Evolutionary conservation across 2,113 vertebrate genomes (phyloP), one percentile per base, ranked within the genome.

Genomic region (Todiramphus chloris): DNA sequence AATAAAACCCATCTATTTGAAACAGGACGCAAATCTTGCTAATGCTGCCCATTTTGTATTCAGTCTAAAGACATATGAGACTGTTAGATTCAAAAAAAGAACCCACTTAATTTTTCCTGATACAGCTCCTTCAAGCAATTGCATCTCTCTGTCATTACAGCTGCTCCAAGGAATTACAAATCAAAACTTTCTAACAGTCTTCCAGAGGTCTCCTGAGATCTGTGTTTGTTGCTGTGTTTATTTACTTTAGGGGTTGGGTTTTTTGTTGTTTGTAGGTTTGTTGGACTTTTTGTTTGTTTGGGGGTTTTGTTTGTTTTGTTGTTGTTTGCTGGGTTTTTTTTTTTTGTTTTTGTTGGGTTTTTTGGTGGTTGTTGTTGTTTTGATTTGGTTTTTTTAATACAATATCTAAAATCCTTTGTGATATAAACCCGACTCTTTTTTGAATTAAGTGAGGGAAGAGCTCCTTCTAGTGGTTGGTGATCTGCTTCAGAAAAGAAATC

Each of bases 401-500:
- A 4, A 19, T 56, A 51, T 39, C 35, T 91, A 0, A 63, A 81
- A 53, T 41, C n/a, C 33, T 60, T 23, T 60, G 5, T 33, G 7
- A 7, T 21, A 2, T 8, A 41, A 55, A 53, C 55, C 20, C 25
- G 84, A 44, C 13, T 79, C 30, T 58, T 33, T 81, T 30, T 35
- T 28, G 59, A 63, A 21, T 90, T 93, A 55, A 76, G 81, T 96
- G 97, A 87, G 35, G 72, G 41, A 93, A 80, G 68, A 33, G 96
- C 97, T 95, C 98, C 97, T 97, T 97, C 98, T 98, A 97, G 97
- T 78, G 98, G 97, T 69, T 60, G 30, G 14, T 39, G 12, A 73
- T 66, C 53, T 75, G 74, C n/a, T 83, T 27, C 43, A 41, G 51
- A 55, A 66, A 43, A 44, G 14, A 37, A 66, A 64, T 58, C 33